Base-by-base conservation (phyloP, 64 coral and sea anemone species). In the Catalaphyllia jardinei region DNA sequence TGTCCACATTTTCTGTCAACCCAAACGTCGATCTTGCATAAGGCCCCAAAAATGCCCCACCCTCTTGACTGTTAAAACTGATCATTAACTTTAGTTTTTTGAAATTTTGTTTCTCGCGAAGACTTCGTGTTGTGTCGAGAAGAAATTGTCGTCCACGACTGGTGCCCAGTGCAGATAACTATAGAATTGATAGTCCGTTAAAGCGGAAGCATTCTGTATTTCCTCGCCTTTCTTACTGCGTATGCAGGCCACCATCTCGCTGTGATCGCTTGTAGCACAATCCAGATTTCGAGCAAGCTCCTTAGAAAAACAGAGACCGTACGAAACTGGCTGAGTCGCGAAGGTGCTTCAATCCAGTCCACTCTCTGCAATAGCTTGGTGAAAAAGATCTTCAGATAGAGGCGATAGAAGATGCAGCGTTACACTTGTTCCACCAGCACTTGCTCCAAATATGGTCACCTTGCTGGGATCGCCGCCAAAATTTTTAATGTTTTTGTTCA, bases 301-400 rank as follows among this genome's bases (percentile, higher is more conserved):
- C 29, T 51, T 89, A 4, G 88, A 42, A 12, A 16, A 24, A 49
- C 60, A 24, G 20, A 89, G 29, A 31, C 31, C 73, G 11, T 10
- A 9, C 18, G 73, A 38, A 38, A 18, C 10, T 12, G 73, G 73
- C 30, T 33, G 73, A 35, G 4, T 14, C 0, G 30, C 30, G 30
- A 60, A 71, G 15, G 76, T 35, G 18, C 38, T 62, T 29, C 80
- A 38, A 89, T 79, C 88, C n/a, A 73, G 60, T 67, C 88, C 88
- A 54, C 88, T 89, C 73, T 79, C 77, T 69, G 31, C 77, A 42
- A 78, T 78, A 12, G 76, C 88, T 18, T 74, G 31, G 39, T 89
- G 88, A 46, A 89, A 89, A n/a, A 89, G 62, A 15, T 42, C 73
- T 24, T 67, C 20, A 20, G 88, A 89, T 0, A 79, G 42, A 52